Percentiles rank a stretch among this genome's conserved stretches.
Evolutionary conservation across 2,113 vertebrate species (phyloP).

Genomic region (Elachura formosa): DNA sequence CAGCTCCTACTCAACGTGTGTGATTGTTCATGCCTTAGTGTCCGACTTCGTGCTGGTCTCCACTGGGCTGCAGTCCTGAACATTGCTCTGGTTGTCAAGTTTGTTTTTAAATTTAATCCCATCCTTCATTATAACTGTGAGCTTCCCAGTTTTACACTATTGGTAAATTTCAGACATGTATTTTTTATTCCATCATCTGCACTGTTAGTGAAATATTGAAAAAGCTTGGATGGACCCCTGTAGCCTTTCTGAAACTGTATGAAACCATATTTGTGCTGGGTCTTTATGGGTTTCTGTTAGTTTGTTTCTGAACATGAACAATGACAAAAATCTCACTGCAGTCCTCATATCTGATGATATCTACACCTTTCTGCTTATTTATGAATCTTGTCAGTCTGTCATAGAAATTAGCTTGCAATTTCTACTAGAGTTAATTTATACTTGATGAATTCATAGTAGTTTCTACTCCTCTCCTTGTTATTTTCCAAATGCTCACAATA

Average conservation of each 20-base stretch:
- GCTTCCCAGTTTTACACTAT: neutral
- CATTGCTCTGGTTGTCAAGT: neutral
- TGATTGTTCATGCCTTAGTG: neutral
- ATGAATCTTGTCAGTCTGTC: neutral
- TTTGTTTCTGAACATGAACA: neutral
- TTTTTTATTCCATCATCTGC: neutral
- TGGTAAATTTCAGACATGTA: neutral
- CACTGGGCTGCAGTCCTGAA: neutral
- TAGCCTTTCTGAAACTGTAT: neutral
- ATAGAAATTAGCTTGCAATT: neutral
- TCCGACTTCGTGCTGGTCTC: rapidly evolving
- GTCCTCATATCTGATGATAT: neutral
- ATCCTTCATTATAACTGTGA: neutral
- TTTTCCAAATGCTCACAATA: neutral
- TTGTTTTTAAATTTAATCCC: neutral
- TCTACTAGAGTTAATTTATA: neutral
- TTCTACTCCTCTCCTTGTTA: neutral
- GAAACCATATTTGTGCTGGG: neutral
- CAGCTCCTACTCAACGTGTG: neutral
- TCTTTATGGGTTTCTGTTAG: neutral
- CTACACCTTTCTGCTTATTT: neutral
- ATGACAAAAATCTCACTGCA: neutral
- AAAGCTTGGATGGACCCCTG: neutral
- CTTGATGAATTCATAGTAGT: neutral
- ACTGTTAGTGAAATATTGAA: neutral